Evolutionary conservation across 1,140 invertebrate genomes (phyloP), one percentile per base, ranked within the genome.

Genomic region (Camponotus pennsylvanicus): DNA sequence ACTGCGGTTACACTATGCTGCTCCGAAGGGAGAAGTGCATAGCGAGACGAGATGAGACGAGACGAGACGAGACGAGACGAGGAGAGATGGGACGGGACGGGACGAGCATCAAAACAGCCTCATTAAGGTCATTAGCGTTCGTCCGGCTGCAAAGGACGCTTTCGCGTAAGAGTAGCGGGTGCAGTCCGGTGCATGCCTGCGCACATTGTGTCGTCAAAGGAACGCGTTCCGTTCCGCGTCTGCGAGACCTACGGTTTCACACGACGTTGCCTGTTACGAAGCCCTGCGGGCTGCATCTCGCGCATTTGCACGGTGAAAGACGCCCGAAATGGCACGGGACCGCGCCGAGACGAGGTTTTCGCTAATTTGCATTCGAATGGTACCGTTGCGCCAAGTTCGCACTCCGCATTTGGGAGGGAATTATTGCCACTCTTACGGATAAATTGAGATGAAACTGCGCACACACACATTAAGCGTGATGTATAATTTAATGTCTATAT

Each of bases 91-190:
- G 85, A 89, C 80, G 77, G 77, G 76, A 61, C 63, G 82, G 90
- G 83, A 89, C 92, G 87, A 91, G 91, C 92, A 90, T 91, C 91
- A 91, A 91, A 92, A 92, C 91, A 91, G 90, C 88, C 91, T 92
- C 89, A 92, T 92, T 92, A 92, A 88, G 90, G 84, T 91, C 85
- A 91, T 92, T 92, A 92, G 87, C 89, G 89, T 89, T 90, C 88
- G 85, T 80, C 85, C 73, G 77, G 57, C 71, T 88, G 77, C 73
- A 89, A 91, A 91, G 89, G 27, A 27, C 27, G 73, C 59, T 78
- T 55, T 64, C 52, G 86, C 70, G 80, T 71, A 85, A 87, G 85
- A 90, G 85, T 88, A 75, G 71, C 80, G 83, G 67, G 52, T 78
- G 71, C 76, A 73, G 70, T 52, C 49, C 45, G 69, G 34, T 85